Conservation (phyloP, 2,113 vertebrate genomes). For the Poeciliopsis occidentalis region DNA sequence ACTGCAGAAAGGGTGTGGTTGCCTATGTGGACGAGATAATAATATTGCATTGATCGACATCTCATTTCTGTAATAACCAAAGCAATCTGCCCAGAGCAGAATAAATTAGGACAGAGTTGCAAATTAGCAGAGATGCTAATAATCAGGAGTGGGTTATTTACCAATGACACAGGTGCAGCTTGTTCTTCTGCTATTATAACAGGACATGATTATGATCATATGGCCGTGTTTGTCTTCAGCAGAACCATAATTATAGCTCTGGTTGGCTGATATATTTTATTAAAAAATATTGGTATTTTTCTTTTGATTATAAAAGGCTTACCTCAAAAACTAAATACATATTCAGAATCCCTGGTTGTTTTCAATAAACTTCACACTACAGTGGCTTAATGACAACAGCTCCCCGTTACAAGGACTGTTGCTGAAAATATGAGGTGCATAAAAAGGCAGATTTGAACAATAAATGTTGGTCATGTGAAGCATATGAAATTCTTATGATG, state of each 20-base stretch:
- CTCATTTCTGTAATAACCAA: slow-evolving; percentile 2
- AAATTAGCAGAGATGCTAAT: background rate
- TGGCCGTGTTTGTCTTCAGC: background rate
- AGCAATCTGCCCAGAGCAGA: background rate
- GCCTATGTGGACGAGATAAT: background rate
- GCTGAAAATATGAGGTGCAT: too few relatives aligned
- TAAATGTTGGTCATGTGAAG: background rate
- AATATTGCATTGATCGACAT: background rate
- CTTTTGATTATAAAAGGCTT: background rate
- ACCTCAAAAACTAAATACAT: background rate
- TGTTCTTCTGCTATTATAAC: background rate
- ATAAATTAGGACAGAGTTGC: background rate
- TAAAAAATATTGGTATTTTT: background rate
- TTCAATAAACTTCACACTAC: background rate
- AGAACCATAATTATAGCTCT: background rate
- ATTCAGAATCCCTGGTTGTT: background rate
- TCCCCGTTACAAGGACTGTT: too few relatives aligned
- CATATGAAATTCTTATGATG: background rate
- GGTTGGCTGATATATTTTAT: background rate
- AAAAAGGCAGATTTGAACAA: too few relatives aligned
- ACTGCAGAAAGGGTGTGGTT: background rate
- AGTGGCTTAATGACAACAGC: too few relatives aligned
- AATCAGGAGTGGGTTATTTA: background rate
- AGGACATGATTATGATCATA: background rate
- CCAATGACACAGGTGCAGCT: background rate